Evolutionary conservation across 1,140 invertebrate species (phyloP).

Genomic region (Euura saliciscinereae): DNA sequence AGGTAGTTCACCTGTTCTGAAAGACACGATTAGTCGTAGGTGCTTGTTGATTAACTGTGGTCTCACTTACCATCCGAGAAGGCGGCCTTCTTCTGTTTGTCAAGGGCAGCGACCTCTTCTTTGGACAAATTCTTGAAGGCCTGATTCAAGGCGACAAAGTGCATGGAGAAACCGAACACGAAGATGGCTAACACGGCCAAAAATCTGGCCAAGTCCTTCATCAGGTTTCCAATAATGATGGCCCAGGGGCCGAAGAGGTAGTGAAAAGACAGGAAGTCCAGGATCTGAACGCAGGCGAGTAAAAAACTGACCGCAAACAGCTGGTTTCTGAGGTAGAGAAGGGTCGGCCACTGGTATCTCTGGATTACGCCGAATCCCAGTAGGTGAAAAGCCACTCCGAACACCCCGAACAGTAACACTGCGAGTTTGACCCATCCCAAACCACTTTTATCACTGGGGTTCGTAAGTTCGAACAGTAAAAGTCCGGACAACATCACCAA

Average conservation of each 20-base stretch:
- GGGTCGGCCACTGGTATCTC: slow-evolving; percentile 76
- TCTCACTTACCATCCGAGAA: slow-evolving; percentile 78
- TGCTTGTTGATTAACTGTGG: slow-evolving; percentile 19
- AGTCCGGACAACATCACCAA: slow-evolving; percentile 95
- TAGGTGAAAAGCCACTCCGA: slow-evolving; percentile 90
- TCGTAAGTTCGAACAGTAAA: slow-evolving; percentile 94
- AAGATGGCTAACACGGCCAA: slow-evolving; percentile 97
- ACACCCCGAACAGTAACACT: slow-evolving; percentile 89
- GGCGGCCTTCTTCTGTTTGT: slow-evolving; percentile 38
- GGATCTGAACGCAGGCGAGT: slow-evolving; percentile 94
- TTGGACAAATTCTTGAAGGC: slow-evolving; percentile 76
- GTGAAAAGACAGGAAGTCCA: slow-evolving; percentile 97
- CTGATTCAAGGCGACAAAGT: slow-evolving; percentile 95
- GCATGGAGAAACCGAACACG: slow-evolving; percentile 97
- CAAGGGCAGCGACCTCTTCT: slow-evolving; percentile 59
- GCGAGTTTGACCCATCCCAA: slow-evolving; percentile 92
- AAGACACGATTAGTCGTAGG: slow-evolving; percentile 17
- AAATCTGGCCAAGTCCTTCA: slow-evolving; percentile 93
- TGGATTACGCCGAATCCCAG: slow-evolving; percentile 74
- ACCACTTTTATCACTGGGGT: slow-evolving; percentile 94
- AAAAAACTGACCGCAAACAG: slow-evolving; percentile 94
- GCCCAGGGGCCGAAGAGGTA: slow-evolving; percentile 99
- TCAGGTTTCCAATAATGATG: slow-evolving; percentile 87
- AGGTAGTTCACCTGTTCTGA: slow-evolving; percentile 6
- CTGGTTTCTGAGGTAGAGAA: slow-evolving; percentile 94